Conservation (phyloP, 2,888 invertebrate genomes). For the Oasisia sp. region DNA sequence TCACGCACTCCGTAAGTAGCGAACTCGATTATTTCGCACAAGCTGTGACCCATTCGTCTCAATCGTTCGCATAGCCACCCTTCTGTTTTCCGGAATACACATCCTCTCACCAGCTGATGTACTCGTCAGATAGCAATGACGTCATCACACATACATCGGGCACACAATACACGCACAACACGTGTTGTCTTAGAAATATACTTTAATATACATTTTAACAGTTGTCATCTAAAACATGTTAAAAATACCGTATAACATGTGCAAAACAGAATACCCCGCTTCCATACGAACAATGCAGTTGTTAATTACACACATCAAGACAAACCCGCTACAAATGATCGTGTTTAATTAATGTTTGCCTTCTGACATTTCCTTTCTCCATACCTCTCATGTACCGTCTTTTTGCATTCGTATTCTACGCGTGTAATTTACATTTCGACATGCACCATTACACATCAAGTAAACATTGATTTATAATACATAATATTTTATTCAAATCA, state of each 20-base stretch:
- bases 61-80: neutral
- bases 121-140: neutral
- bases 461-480: neutral
- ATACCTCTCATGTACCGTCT: neutral
- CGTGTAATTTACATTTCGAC: neutral
- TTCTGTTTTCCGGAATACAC: neutral
- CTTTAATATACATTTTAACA: neutral
- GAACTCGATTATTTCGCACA: no score
- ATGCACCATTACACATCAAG: neutral
- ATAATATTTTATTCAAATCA: neutral
- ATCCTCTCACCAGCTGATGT: neutral
- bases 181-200: neutral
- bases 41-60: no score
- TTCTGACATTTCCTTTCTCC: neutral
- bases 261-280: no score
- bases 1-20: no score
- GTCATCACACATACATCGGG: neutral
- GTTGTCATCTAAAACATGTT: neutral
- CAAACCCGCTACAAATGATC: neutral
- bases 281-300: no score
- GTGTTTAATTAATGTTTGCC: neutral
- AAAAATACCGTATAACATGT: neutral
- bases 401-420: neutral
- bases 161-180: neutral
- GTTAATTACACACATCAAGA: no score